These are phyloP conservation scores for Platalea minor DNA, from an alignment of 2,797 vertebrate species.

Conservation along the genomic window DNA sequence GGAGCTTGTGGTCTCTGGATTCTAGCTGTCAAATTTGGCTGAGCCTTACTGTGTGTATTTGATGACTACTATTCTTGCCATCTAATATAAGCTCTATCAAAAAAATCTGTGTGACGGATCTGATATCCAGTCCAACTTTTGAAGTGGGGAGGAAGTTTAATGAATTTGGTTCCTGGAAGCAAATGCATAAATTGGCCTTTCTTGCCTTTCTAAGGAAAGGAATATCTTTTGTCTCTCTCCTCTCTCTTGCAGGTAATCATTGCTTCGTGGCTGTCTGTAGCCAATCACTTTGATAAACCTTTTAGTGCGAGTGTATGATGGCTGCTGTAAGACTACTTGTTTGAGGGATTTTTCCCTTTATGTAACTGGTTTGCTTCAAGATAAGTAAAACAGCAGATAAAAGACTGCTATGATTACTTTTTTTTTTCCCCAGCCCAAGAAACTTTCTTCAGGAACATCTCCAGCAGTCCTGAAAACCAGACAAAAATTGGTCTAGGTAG, in stretches of 20 bases:
- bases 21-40: not conserved
- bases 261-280: not conserved
- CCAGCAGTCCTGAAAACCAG: not conserved
- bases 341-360: not conserved
- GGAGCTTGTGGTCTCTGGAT: not conserved
- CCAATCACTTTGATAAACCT: not conserved
- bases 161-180: not conserved
- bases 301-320: not conserved
- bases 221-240: not conserved
- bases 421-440: not conserved
- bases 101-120: not conserved
- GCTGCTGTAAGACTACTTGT: not conserved
- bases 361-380: not conserved
- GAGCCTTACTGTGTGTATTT: not conserved
- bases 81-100: not conserved
- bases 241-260: not conserved
- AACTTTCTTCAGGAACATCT: not conserved
- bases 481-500: not conserved
- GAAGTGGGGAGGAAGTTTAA: not conserved
- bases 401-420: not conserved
- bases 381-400: not conserved
- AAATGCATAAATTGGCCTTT: not conserved
- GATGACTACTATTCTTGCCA: not conserved
- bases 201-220: not conserved
- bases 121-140: not conserved